Evolutionary conservation across 2,797 vertebrate species (phyloP), one percentile per base, ranked within the genome.

Genomic region (Chaetophractus vellerosus): DNA sequence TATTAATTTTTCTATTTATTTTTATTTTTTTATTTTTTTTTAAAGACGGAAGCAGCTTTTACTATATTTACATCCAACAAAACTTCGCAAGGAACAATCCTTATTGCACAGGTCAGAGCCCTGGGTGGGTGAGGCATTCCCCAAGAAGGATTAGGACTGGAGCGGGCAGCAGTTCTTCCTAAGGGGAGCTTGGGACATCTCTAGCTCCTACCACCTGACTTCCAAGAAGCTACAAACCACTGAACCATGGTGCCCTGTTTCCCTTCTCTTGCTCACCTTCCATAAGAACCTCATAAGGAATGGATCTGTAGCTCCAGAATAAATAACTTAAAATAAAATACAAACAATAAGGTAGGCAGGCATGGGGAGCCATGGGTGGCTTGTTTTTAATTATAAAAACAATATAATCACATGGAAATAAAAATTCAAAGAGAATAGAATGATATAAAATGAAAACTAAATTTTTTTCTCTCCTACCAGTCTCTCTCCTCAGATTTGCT

Each of bases 301-400:
- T 71, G 78, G 64, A 26, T 64, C 66, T 80, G 64, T 76, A 90
- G 82, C 87, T 96, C 81, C 59, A 71, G 31, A 98, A 98, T 98
- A 98, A 98, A 98, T 98, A 98, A 98, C 93, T 97, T 97, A 97
- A 95, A 97, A 97, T 97, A 97, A 97, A 93, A 95, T 91, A 94
- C 85, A 93, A 97, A 98, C 52, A 94, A 94, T 93, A 96, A 96
- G n/a, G 88, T 93, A 89, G 61, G 64, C 86, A 92, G 63, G 79
- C 61, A 24, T 57, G 63, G 75, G 50, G 78, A 72, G 84, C 87
- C 91, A 72, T 28, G 48, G 69, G 86, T n/a, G n/a, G n/a, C n/a
- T n/a, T n/a, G 72, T 82, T 85, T 75, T 90, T 75, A 75, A 80
- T 31, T 64, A 57, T 36, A 63, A 61, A 95, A 81, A 75, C 61